Evolutionary conservation across 2,888 invertebrate genomes (phyloP).

Genomic region (Blomia tropicalis): DNA sequence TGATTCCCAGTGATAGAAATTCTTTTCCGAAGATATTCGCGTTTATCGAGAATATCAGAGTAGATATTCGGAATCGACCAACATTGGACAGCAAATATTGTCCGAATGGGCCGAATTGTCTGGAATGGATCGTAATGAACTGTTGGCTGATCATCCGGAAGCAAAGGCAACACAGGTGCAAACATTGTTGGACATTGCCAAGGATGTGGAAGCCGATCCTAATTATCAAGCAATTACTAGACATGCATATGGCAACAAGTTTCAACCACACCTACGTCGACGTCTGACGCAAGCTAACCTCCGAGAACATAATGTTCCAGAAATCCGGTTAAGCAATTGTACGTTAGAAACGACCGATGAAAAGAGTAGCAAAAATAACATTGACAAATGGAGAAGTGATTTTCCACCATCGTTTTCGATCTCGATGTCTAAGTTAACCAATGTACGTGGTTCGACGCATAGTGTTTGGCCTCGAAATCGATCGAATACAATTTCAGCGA

Average conservation of each 20-base stretch:
- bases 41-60: conserved; percentile 33
- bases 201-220: background rate
- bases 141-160: conserved; percentile 17
- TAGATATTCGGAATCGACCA: background rate
- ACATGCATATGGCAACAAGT: background rate
- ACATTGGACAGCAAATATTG: conserved; percentile 18
- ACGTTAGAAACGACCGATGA: too few species aligned
- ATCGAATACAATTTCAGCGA: too few species aligned
- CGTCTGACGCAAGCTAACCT: too few species aligned
- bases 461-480: too few species aligned
- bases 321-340: too few species aligned
- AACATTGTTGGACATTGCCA: conserved; percentile 23
- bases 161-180: conserved; percentile 23
- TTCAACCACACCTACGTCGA: background rate
- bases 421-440: too few species aligned
- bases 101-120: conserved; percentile 24
- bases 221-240: background rate
- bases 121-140: conserved; percentile 21
- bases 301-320: too few species aligned
- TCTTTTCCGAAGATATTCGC: conserved; percentile 62
- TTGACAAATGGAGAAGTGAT: too few species aligned
- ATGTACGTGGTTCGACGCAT: too few species aligned
- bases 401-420: too few species aligned
- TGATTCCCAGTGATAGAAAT: conserved; percentile 49
- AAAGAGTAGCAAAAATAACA: too few species aligned